These are phyloP conservation scores for Scaptodrosophila latifasciaeformis DNA, from an alignment of 2,888 invertebrate genomes.

Conservation along the genomic window DNA sequence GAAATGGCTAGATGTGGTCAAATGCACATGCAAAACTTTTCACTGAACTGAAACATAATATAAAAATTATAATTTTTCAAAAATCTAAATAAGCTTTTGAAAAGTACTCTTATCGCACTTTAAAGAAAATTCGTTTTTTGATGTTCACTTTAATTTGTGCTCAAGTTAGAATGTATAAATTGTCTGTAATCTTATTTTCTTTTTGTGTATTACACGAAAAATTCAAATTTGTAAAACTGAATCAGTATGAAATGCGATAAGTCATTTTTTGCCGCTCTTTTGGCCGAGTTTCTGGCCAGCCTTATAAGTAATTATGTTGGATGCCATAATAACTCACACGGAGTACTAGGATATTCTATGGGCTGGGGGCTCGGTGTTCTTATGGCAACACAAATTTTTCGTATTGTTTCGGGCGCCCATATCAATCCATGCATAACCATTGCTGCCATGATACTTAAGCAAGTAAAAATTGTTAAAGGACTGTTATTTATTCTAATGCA, in stretches of 20 bases:
- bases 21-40: too few species aligned
- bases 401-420: constrained; percentile 37
- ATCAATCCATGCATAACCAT: constrained; percentile 35
- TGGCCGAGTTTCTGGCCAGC: constrained; percentile 24
- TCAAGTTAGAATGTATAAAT: too few species aligned
- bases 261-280: background rate
- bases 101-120: too few species aligned
- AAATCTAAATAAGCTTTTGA: too few species aligned
- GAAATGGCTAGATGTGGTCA: too few species aligned
- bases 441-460: constrained; percentile 30
- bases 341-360: background rate
- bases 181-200: too few species aligned
- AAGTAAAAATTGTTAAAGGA: constrained; percentile 8
- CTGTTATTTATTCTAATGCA: constrained; percentile 26
- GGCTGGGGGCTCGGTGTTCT: constrained; percentile 33
- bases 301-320: constrained; percentile 22
- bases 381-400: constrained; percentile 33
- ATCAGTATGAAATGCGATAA: constrained; percentile 28
- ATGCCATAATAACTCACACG: background rate
- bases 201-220: background rate
- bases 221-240: too few species aligned
- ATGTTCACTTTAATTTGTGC: too few species aligned
- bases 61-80: too few species aligned
- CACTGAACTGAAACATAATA: too few species aligned
- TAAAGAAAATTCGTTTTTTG: too few species aligned